Percentiles rank a stretch among this genome's conserved stretches.
Conservation (phyloP, 1,140 invertebrate genomes). For the Drosophila kohkoa region DNA sequence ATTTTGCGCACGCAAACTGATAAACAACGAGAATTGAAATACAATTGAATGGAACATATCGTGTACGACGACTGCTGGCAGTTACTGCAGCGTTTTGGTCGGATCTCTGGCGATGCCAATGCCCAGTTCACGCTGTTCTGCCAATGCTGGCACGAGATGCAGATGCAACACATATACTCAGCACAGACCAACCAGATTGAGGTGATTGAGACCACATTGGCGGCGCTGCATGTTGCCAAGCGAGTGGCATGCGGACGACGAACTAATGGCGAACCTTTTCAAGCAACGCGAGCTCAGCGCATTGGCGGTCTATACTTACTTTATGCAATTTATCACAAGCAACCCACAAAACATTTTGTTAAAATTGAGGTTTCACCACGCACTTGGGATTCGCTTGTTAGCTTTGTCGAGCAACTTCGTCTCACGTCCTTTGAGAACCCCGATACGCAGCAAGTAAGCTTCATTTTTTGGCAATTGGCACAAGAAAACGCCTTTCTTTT, state of each 20-base stretch:
- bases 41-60: slow-evolving; percentile 47
- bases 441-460: slow-evolving; percentile 58
- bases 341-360: slow-evolving; percentile 68
- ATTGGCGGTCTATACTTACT: slow-evolving; percentile 68
- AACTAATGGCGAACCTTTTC: slow-evolving; percentile 48
- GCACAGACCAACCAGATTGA: slow-evolving; percentile 66
- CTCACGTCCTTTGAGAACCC: neutral
- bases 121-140: slow-evolving; percentile 62
- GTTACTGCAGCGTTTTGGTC: slow-evolving; percentile 50
- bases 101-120: slow-evolving; percentile 19
- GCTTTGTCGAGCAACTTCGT: slow-evolving; percentile 40
- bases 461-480: slow-evolving; percentile 65
- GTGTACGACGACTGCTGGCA: slow-evolving; percentile 65
- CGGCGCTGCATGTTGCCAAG: slow-evolving; percentile 68
- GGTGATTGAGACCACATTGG: slow-evolving; percentile 68
- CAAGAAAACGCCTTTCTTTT: slow-evolving; percentile 67
- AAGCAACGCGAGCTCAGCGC: slow-evolving; percentile 43
- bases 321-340: slow-evolving; percentile 75
- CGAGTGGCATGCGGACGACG: slow-evolving; percentile 57
- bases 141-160: slow-evolving; percentile 59
- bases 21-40: neutral
- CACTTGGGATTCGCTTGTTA: slow-evolving; percentile 59
- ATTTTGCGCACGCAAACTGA: neutral
- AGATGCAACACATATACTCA: slow-evolving; percentile 67
- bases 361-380: slow-evolving; percentile 63